Base-by-base conservation (phyloP, 2,888 invertebrate genomes). In the Chorisops tibialis region DNA sequence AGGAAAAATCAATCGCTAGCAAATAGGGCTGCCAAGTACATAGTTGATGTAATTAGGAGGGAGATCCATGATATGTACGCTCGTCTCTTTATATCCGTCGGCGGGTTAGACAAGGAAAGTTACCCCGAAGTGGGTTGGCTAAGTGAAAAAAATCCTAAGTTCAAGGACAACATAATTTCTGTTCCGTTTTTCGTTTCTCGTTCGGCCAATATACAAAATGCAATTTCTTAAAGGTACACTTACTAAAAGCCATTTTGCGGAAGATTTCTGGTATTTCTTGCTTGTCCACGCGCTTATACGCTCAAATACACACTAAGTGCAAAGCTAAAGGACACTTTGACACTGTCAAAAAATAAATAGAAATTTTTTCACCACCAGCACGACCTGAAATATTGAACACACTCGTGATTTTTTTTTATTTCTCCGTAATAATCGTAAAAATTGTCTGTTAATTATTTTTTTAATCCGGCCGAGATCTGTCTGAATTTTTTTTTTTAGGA, bases 221-320 rank as follows among this genome's bases (percentile, higher is more conserved):
- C n/a, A n/a, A n/a, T n/a, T n/a, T n/a, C n/a, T 19, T 30, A 30
- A 30, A 30, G 14, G 24, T 41, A 16, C 16, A 64, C 64, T 64
- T 59, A 64, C 64, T 62, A 49, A 48, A 62, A 54, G 59, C 64
- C 64, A 64, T 64, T 62, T 64, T 64, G 19, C 21, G n/a, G n/a
- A 5, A 52, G 52, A 22, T 54, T 50, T 37, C 30, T 30, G 30
- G 5, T 30, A 9, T 30, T 9, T 30, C n/a, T 30, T 45, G 4
- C 45, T 45, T 45, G 41, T 11, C 4, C 11, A 18, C 11, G 19
- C 18, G 3, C 30, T 30, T 30, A 30, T 45, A 18, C 41, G 5
- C 4, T 41, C 41, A n/a, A 41, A 41, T 41, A 41, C 6, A 3
- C n/a, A 37, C 30, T 5, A 30, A 30, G 30, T 30, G 30, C 7